Percentiles rank a stretch among this genome's conserved stretches.
Evolutionary conservation across 2,888 invertebrate genomes (phyloP).

Genomic region (Sphaerophoria taeniata): DNA sequence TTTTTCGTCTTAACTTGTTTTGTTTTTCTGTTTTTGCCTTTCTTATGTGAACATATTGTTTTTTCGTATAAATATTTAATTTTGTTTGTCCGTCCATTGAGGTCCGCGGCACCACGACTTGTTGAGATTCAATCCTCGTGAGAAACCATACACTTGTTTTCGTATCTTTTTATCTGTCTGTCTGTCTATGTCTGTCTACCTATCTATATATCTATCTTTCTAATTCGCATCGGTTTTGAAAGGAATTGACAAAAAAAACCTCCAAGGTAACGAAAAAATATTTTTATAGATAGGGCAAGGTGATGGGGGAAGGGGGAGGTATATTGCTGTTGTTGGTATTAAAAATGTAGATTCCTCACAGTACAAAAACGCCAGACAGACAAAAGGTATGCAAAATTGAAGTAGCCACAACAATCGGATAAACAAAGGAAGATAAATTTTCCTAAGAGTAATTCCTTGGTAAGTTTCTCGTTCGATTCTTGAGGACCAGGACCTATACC

Average conservation of each 20-base stretch:
- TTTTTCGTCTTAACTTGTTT: slow-evolving; percentile 66
- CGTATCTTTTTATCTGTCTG: slow-evolving; percentile 24
- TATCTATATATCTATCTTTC: background rate
- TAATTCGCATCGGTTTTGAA: slow-evolving; percentile 33
- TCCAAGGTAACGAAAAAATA: slow-evolving; percentile 59
- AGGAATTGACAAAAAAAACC: slow-evolving; percentile 42
- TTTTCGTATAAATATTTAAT: slow-evolving; percentile 73
- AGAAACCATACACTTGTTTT: slow-evolving; percentile 80
- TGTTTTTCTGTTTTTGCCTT: background rate
- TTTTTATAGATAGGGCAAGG: background rate
- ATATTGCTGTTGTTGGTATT: too few species aligned
- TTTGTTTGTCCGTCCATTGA: slow-evolving; percentile 73
- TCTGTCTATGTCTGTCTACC: background rate
- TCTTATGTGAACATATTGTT: slow-evolving; percentile 60
- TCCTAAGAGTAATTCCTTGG: slow-evolving; percentile 44
- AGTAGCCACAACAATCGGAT: slow-evolving; percentile 44
- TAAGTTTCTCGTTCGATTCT: slow-evolving; percentile 52
- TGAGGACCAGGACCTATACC: slow-evolving; percentile 11
- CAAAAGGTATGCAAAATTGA: slow-evolving; percentile 33
- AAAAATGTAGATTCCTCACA: slow-evolving; percentile 54
- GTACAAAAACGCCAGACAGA: slow-evolving; percentile 2
- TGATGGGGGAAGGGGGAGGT: too few species aligned
- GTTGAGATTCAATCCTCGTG: slow-evolving; percentile 82
- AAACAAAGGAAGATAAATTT: slow-evolving; percentile 55
- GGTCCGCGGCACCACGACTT: slow-evolving; percentile 74